A percentile compares a stretch with the other conserved stretches of the same genome.
Conservation (phyloP, 2,113 vertebrate species). For the Rhynchomys soricoides region DNA sequence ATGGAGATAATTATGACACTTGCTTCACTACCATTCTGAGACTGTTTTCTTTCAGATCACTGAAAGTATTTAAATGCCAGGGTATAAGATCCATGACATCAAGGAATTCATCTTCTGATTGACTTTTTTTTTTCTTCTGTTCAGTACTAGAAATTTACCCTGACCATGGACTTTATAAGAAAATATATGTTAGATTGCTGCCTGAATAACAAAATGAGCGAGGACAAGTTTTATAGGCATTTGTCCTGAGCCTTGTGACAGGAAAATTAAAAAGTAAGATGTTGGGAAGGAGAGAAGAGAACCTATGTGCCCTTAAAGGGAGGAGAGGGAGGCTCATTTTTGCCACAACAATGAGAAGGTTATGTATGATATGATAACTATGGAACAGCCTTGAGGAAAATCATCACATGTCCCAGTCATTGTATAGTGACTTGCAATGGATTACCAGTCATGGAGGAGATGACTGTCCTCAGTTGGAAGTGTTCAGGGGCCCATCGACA, state of each 20-base stretch:
- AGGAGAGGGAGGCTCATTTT: background rate
- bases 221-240: background rate
- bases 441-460: background rate
- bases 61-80: conserved; percentile 11
- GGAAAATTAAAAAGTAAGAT: background rate
- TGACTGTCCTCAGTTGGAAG: background rate
- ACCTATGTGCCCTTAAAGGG: background rate
- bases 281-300: background rate
- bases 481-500: too few species aligned
- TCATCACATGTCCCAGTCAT: background rate
- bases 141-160: background rate
- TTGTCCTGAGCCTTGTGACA: background rate
- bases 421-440: background rate
- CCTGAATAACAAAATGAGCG: background rate
- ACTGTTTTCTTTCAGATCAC: background rate
- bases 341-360: background rate
- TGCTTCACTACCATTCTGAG: background rate
- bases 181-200: conserved; percentile 31
- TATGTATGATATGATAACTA: background rate
- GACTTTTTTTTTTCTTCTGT: background rate
- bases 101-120: conserved; percentile 3
- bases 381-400: background rate
- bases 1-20: background rate
- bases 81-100: background rate
- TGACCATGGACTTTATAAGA: background rate